Conservation (phyloP, 2,113 vertebrate genomes). For the Paedocypris sp. region DNA sequence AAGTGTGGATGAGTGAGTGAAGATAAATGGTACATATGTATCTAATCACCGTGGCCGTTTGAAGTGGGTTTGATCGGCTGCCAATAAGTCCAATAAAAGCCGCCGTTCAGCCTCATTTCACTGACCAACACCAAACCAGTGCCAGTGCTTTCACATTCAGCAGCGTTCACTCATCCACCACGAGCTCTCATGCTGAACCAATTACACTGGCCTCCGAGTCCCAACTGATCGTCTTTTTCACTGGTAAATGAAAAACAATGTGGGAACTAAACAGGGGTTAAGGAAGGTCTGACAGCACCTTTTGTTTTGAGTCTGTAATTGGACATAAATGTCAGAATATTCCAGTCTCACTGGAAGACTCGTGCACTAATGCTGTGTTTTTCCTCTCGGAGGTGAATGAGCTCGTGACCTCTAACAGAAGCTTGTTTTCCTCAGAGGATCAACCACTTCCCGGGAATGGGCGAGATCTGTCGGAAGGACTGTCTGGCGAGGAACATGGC, state of each 20-base stretch:
- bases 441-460: slow-evolving; percentile 99
- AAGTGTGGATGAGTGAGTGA: too few relatives aligned
- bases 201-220: slow-evolving; percentile 64
- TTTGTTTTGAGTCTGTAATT: slow-evolving; percentile 74
- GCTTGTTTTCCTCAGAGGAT: slow-evolving; percentile 80
- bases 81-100: slow-evolving; percentile 66
- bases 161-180: slow-evolving; percentile 72
- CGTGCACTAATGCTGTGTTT: slow-evolving; percentile 59
- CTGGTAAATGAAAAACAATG: slow-evolving; percentile 52
- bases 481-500: slow-evolving; percentile 98
- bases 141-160: slow-evolving; percentile 51
- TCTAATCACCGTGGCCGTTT: too few relatives aligned
- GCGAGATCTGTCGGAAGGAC: slow-evolving; percentile 98
- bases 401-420: slow-evolving; percentile 53
- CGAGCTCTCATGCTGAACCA: slow-evolving; percentile 70
- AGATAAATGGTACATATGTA: too few relatives aligned
- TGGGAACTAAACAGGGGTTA: slow-evolving; percentile 66
- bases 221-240: slow-evolving; percentile 60
- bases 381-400: slow-evolving; percentile 56
- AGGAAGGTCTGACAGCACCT: slow-evolving; percentile 63
- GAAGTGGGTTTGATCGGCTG: slow-evolving; percentile 57
- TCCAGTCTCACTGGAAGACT: slow-evolving; percentile 61
- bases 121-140: slow-evolving; percentile 61
- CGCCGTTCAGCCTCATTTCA: slow-evolving; percentile 70
- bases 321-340: slow-evolving; percentile 73